Conservation (phyloP, 2,797 vertebrate genomes). For the Gephyroberyx darwinii region DNA sequence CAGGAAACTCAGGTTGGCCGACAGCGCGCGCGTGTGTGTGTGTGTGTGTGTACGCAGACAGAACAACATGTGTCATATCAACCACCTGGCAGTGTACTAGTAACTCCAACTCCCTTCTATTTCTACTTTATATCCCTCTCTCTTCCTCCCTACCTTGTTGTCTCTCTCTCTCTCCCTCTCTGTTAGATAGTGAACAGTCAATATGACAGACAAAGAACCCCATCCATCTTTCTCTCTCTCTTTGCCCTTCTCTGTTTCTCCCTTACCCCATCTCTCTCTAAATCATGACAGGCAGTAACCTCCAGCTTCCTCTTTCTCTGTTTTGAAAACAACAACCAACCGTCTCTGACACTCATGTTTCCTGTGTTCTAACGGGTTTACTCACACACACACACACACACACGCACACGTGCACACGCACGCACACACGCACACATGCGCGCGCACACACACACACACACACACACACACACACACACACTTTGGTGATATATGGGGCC, state of each 20-base stretch:
- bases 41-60: no score
- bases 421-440: background rate
- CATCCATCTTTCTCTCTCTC: background rate
- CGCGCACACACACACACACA: background rate
- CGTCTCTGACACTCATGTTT: slow-evolving; percentile 60
- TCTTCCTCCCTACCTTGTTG: no score
- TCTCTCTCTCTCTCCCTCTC: no score
- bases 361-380: slow-evolving; percentile 61
- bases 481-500: no score
- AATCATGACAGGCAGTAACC: slow-evolving; percentile 48
- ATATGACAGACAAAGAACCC: no score
- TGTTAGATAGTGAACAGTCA: slow-evolving; percentile 27
- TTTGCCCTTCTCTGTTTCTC: slow-evolving; percentile 20
- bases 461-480: background rate
- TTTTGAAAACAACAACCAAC: slow-evolving; percentile 74
- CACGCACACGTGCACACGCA: background rate
- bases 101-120: background rate
- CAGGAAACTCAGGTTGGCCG: background rate
- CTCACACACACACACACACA: background rate
- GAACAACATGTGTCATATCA: no score
- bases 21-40: background rate
- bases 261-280: slow-evolving; percentile 37
- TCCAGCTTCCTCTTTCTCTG: slow-evolving; percentile 67
- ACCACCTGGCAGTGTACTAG: background rate
- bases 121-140: no score